These are phyloP conservation scores for Aphyosemion australe DNA, from an alignment of 2,113 vertebrate species.

Conservation along the genomic window DNA sequence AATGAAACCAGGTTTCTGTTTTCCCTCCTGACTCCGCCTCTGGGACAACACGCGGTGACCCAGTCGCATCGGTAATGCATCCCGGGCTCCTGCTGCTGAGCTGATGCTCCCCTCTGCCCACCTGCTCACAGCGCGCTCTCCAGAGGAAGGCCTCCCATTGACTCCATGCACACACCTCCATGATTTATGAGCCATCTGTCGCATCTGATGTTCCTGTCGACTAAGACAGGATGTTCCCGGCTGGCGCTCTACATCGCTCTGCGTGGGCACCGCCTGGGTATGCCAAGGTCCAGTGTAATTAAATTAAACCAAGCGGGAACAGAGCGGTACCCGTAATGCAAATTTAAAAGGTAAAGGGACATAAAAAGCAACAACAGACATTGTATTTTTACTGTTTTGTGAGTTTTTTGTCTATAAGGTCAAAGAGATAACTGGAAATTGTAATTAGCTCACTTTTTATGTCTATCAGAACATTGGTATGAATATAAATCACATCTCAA, in stretches of 20 bases:
- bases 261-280: constrained; percentile 69
- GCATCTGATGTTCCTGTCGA: constrained; percentile 78
- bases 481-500: too few species aligned
- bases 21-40: constrained; percentile 22
- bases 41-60: constrained; percentile 39
- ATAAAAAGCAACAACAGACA: background rate
- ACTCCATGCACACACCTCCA: constrained; percentile 67
- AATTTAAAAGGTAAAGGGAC: constrained; percentile 3
- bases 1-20: constrained; percentile 17
- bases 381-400: background rate
- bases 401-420: too few species aligned
- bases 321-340: constrained; percentile 47
- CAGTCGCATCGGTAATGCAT: constrained; percentile 37
- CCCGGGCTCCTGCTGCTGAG: constrained; percentile 46
- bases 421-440: background rate
- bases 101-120: constrained; percentile 57
- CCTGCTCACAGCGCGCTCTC: constrained; percentile 65
- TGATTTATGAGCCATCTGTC: constrained; percentile 85
- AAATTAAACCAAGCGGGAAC: constrained; percentile 77
- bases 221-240: constrained; percentile 78
- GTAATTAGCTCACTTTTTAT: too few species aligned
- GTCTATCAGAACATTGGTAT: too few species aligned
- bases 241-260: constrained; percentile 67
- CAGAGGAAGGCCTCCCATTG: constrained; percentile 70
- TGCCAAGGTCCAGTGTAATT: constrained; percentile 80